phyloP scores from a whole-genome alignment of 2,113 vertebrate species.

The Tragelaphus imberbis region DNA sequence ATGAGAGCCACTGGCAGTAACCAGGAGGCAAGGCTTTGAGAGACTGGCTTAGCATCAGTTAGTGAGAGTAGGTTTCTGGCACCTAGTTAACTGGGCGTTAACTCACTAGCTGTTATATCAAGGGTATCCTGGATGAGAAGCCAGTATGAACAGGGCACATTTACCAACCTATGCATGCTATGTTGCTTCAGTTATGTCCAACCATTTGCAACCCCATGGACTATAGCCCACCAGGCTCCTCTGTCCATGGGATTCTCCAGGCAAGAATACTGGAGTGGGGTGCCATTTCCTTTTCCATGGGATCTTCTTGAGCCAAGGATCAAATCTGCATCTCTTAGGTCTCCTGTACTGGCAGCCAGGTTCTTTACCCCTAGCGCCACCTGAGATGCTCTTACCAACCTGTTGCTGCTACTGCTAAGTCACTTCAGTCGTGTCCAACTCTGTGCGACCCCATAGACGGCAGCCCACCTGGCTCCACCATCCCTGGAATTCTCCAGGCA shows the following conservation, averaged over 20 bases:
- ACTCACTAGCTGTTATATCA: not conserved
- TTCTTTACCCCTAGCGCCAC: not conserved
- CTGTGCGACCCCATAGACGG: too few species aligned
- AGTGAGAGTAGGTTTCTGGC: not conserved
- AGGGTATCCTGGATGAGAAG: not conserved
- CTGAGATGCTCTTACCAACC: not conserved
- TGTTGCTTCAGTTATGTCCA: too few species aligned
- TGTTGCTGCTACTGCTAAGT: not conserved
- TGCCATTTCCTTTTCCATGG: not conserved
- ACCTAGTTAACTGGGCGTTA: not conserved
- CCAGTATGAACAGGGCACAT: not conserved
- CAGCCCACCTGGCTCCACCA: too few species aligned
- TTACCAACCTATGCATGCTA: not conserved
- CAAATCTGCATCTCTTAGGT: not conserved
- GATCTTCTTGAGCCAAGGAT: not conserved
- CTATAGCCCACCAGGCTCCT: too few species aligned
- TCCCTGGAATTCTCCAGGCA: too few species aligned
- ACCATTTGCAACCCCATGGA: too few species aligned
- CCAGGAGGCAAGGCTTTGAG: not conserved
- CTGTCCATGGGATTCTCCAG: too few species aligned
- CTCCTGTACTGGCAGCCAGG: not conserved
- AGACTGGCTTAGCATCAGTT: not conserved
- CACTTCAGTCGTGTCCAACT: fast-evolving
- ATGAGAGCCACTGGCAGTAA: not conserved
- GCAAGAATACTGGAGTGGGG: not conserved